Evolutionary conservation across 2,113 vertebrate genomes (phyloP), one percentile per base, ranked within the genome.

Genomic region (Mirounga angustirostris): DNA sequence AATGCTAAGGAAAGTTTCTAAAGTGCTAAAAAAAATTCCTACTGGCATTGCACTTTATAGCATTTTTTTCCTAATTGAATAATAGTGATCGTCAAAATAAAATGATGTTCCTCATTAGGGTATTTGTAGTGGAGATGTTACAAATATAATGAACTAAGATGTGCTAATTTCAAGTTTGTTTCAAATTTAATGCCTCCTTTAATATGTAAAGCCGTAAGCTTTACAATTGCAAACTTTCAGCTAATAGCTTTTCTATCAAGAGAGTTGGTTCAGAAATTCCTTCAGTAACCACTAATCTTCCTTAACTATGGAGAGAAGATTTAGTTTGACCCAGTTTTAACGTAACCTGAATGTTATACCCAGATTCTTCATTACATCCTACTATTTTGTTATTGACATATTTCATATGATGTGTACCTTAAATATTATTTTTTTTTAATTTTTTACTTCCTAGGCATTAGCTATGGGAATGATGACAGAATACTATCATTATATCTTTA

Each of bases 401-500:
- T 95, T 97, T 98, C 97, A 67, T 79, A 71, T 81, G 98, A 83
- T 89, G 26, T 96, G 18, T 85, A 83, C 30, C 74, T 95, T 97
- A 74, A 98, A 97, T 97, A 50, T 98, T 98, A 99, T 97, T 97
- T 95, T 98, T 93, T 98, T 96, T 98, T 95, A 97, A 36, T 91
- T 91, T 80, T 98, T 98, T 98, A 88, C 96, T 98, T 98, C 98
- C 93, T 97, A 99, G 99, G 99, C 99, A 98, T 99, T 99, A 94
- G 99, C 99, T 97, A 99, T 99, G 99, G 99, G 99, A 95, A 99
- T 99, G 99, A 99, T 99, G 99, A 99, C 99, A 90, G 99, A 99
- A 98, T 99, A 99, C 97, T 99, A 99, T 98, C 99, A 99, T 98
- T 99, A 99, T 95, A 99, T 99, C 98, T 99, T 99, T 99, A 99